Base-by-base conservation (phyloP, 2,888 invertebrate species). In the Eilema depressum region DNA sequence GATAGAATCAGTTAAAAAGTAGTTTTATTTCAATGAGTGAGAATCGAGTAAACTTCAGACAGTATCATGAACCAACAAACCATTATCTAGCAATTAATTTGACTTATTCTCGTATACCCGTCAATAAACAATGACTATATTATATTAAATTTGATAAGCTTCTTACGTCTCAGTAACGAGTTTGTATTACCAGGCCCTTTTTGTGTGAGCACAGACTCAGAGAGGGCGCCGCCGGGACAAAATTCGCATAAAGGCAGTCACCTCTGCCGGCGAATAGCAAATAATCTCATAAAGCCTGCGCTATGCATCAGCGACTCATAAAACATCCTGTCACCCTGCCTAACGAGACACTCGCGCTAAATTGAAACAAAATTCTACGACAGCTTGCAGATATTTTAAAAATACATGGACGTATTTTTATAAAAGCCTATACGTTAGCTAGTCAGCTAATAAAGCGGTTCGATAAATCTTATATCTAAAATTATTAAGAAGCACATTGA, bases 251-350 rank as follows among this genome's bases (percentile, higher is more conserved):
- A 53, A 53, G 53, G 53, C 53, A 26, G 20, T 41, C 63, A 41
- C 37, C 63, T 26, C 41, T 26, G 41, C 20, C 41, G 26, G 26
- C 41, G 63, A 63, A 41, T 41, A 26, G 64, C 30, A 28, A 64
- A 64, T 64, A 53, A 64, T 64, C 2, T 41, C 1, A 30, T 53
- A 63, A 63, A 59, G 57, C 25, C 57, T 14, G 57, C 57, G 57
- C 26, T 25, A 26, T 59, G 57, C 57, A 59, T 59, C 57, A 59
- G 26, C 57, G 57, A 59, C 57, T 59, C 26, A 59, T 59, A 59
- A 59, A 59, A 59, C 25, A 59, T 14, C 57, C 26, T 59, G 57
- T 59, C 8, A 53, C 20, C n/a, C 53, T 61, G n/a, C n/a, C 53
- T 53, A n/a, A 53, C 53, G 53, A 53, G 53, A 53, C 53, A 37